A percentile compares a stretch with the other conserved stretches of the same genome.
phyloP scores from a whole-genome alignment of 2,113 vertebrate species.

The Paraplagusia blochii region DNA sequence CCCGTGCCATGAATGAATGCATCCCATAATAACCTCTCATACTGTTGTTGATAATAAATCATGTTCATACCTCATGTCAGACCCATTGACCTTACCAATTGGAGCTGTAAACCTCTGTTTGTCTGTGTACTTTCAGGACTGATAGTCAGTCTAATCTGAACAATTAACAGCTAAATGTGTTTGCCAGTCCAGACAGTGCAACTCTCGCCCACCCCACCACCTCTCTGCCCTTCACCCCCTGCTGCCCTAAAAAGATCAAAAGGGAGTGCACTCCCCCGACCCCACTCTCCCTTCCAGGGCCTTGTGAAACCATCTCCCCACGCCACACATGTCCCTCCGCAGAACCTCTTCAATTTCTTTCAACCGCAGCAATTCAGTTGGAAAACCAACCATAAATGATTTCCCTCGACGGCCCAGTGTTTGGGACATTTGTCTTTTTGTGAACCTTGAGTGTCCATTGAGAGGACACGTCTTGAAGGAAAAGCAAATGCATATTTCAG shows the following conservation, averaged over 20 bases:
- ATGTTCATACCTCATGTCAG: slow-evolving; percentile 64
- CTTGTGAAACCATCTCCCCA: slow-evolving; percentile 44
- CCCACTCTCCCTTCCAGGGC: slow-evolving; percentile 12
- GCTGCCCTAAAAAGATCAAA: slow-evolving; percentile 78
- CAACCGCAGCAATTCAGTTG: slow-evolving; percentile 75
- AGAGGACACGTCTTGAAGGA: slow-evolving; percentile 39
- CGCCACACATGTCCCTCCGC: slow-evolving; percentile 47
- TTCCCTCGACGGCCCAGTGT: slow-evolving; percentile 58
- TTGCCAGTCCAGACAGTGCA: slow-evolving; percentile 69
- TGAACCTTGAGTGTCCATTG: slow-evolving; percentile 48
- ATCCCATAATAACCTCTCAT: too few relatives aligned
- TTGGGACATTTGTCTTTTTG: slow-evolving; percentile 54
- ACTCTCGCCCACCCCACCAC: too few relatives aligned
- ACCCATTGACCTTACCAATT: slow-evolving; percentile 79
- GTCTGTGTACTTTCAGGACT: slow-evolving; percentile 75
- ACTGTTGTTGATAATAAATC: slow-evolving; percentile 10
- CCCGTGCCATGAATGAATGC: too few relatives aligned
- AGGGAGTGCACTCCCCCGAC: slow-evolving; percentile 46
- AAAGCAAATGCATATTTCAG: slow-evolving; percentile 66
- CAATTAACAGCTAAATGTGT: slow-evolving; percentile 79
- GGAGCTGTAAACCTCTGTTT: slow-evolving; percentile 80
- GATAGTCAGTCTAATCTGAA: slow-evolving; percentile 76
- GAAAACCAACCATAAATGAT: slow-evolving; percentile 75
- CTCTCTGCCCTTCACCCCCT: slow-evolving; percentile 36
- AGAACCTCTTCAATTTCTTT: slow-evolving; percentile 71